phyloP scores from a whole-genome alignment of 1,140 invertebrate species.

The Octopus bimaculoides region DNA sequence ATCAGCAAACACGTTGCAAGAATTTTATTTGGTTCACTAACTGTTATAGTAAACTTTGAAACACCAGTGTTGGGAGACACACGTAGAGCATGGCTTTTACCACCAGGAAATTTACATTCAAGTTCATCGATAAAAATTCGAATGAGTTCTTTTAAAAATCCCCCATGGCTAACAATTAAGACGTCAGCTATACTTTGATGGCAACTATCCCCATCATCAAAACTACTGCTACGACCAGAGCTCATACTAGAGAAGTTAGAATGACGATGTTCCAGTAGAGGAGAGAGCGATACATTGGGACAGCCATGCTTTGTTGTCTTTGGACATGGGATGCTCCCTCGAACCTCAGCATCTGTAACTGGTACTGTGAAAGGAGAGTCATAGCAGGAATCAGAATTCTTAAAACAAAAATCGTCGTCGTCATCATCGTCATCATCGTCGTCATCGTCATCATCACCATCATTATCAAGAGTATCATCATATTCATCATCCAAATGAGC shows the following conservation, averaged over 20 bases:
- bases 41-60: constrained; percentile 46
- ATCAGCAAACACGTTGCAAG: constrained; percentile 42
- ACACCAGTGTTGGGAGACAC: constrained; percentile 53
- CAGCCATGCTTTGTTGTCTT: constrained; percentile 31
- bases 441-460: constrained; percentile 10
- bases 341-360: constrained; percentile 15
- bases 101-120: constrained; percentile 53
- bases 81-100: constrained; percentile 45
- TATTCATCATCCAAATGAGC: neutral
- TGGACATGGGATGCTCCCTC: constrained; percentile 17
- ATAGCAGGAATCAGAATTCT: constrained; percentile 14
- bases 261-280: constrained; percentile 43
- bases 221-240: constrained; percentile 52
- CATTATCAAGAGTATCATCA: constrained; percentile 1
- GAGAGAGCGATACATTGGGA: constrained; percentile 53
- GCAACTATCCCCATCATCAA: constrained; percentile 49
- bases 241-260: constrained; percentile 44
- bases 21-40: constrained; percentile 31
- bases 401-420: constrained; percentile 8
- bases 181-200: constrained; percentile 47
- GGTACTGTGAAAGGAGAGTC: constrained; percentile 10
- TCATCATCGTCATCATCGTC: constrained; percentile 16
- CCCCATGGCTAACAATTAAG: constrained; percentile 55
- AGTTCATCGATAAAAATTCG: constrained; percentile 52
- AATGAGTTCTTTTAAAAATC: constrained; percentile 51